These are phyloP conservation scores for Bellardia bayeri DNA, from an alignment of 2,888 invertebrate species.

Conservation along the genomic window DNA sequence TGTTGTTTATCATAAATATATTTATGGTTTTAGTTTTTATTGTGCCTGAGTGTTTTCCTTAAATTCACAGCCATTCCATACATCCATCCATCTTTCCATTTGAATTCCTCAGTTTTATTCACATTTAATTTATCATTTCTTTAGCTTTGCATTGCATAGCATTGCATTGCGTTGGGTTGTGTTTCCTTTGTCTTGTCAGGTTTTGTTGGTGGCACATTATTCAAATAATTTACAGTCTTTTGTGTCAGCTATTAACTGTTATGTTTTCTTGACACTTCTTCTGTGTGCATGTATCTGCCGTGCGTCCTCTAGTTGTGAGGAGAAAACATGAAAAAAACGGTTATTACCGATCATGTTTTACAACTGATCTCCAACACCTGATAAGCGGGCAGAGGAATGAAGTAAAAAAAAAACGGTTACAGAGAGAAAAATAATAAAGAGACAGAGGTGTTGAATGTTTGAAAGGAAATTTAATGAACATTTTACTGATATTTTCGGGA, in stretches of 20 bases:
- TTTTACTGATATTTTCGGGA: no score
- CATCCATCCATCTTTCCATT: constrained; percentile 36
- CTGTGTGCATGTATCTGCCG: constrained; percentile 10
- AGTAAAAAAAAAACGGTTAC: constrained; percentile 19
- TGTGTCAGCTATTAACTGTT: constrained; percentile 72
- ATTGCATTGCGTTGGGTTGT: constrained; percentile 41
- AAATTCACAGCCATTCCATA: background rate
- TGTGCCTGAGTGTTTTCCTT: constrained; percentile 11
- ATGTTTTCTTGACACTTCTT: constrained; percentile 70
- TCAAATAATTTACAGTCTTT: constrained; percentile 70
- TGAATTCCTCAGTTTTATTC: constrained; percentile 57
- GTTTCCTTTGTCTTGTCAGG: constrained; percentile 57
- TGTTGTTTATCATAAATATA: constrained; percentile 23
- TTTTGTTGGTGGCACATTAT: constrained; percentile 67
- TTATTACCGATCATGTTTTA: constrained; percentile 67
- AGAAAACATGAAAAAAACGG: constrained; percentile 54
- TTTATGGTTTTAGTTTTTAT: constrained; percentile 54
- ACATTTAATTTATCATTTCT: constrained; percentile 70
- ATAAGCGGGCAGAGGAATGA: constrained; percentile 27
- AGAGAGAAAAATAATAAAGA: constrained; percentile 41
- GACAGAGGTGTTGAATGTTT: background rate
- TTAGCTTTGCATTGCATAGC: constrained; percentile 18
- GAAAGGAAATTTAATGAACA: background rate
- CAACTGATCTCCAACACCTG: constrained; percentile 71
- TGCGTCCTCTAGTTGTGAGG: constrained; percentile 22